A percentile compares a stretch with the other conserved stretches of the same genome.
Evolutionary conservation across 2,797 vertebrate species (phyloP).

Genomic region (Fratercula arctica): DNA sequence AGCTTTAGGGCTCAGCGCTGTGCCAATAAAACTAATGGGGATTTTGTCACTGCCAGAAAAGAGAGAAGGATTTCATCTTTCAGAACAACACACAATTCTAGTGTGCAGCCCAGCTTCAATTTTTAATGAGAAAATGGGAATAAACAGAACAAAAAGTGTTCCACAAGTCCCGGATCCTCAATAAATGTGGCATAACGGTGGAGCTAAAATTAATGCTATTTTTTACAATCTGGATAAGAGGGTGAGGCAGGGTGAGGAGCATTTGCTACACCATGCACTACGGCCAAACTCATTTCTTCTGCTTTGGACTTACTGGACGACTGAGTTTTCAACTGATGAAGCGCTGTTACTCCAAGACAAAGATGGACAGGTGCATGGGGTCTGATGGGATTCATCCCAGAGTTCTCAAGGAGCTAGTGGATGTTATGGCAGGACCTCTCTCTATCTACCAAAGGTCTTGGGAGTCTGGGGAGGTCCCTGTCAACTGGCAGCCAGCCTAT

Average conservation of each 20-base stretch:
- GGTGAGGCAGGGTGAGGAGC: not conserved
- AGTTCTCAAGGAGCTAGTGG: not conserved
- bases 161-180: not conserved
- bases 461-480: not conserved
- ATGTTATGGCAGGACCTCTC: no score
- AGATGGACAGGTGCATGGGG: not conserved
- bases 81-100: slow-evolving; percentile 4
- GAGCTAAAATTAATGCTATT: slow-evolving; percentile 33
- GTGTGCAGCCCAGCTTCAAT: not conserved
- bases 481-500: not conserved
- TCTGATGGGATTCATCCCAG: not conserved
- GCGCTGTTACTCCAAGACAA: not conserved
- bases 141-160: not conserved
- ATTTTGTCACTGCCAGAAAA: slow-evolving; percentile 10
- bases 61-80: slow-evolving; percentile 7
- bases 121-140: slow-evolving; percentile 60
- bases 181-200: not conserved
- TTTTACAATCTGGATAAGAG: not conserved
- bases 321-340: not conserved
- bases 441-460: not conserved
- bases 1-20: slow-evolving; percentile 5
- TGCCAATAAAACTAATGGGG: slow-evolving; percentile 36
- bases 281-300: not conserved
- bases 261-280: not conserved
- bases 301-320: not conserved